Conservation (phyloP, 2,113 vertebrate species). For the Centropristis striata region DNA sequence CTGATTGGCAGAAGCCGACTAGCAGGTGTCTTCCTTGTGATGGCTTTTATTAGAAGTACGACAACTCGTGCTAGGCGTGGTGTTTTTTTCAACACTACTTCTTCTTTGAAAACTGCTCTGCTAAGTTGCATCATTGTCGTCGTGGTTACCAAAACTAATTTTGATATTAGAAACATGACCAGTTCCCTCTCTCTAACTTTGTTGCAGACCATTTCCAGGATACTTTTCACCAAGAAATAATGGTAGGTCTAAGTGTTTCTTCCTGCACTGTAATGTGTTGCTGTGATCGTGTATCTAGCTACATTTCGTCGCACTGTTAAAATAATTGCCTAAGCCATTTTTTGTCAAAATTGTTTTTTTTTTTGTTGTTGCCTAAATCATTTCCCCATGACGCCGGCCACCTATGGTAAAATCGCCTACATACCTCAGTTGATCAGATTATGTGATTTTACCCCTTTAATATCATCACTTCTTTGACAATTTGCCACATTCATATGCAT, state of each 20-base stretch:
- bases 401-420: no score
- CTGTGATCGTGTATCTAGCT: not conserved
- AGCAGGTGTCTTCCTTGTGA: constrained; percentile 29
- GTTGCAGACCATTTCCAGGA: constrained; percentile 43
- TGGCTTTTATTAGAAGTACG: not conserved
- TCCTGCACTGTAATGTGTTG: not conserved
- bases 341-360: no score
- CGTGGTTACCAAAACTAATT: not conserved
- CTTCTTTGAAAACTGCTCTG: not conserved
- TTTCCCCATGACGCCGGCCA: no score
- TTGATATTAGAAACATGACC: not conserved
- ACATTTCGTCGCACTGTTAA: no score
- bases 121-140: not conserved
- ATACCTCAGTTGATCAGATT: no score
- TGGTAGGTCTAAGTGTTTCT: constrained; percentile 51
- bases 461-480: no score
- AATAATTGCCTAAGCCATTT: no score
- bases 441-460: no score
- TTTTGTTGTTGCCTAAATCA: no score
- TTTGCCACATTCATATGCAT: no score
- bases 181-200: not conserved
- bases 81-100: not conserved
- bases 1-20: not conserved
- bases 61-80: not conserved
- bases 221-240: constrained; percentile 45